Percentiles rank a stretch among this genome's conserved stretches.
Conservation (phyloP, 2,888 invertebrate genomes). For the Metacarcinus magister region DNA sequence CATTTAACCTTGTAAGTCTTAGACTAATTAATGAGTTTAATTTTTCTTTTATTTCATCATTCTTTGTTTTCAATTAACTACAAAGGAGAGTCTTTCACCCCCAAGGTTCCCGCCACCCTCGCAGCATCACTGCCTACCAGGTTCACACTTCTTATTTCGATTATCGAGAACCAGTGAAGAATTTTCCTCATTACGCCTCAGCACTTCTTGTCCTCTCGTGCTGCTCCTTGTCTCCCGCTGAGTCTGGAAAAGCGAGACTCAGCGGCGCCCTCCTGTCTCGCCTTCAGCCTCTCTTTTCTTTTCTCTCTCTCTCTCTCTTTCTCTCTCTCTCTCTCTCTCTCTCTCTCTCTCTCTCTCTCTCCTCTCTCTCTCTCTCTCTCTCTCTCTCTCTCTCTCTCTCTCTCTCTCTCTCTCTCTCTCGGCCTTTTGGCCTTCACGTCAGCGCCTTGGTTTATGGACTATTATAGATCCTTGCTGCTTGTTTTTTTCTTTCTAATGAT, state of each 20-base stretch:
- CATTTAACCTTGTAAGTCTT: not conserved
- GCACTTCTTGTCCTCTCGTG: not conserved
- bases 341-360: not conserved
- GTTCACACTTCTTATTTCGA: not conserved
- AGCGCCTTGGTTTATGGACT: not conserved
- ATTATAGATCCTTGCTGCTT: not conserved
- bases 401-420: not conserved
- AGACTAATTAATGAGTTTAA: not conserved
- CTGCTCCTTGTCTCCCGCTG: not conserved
- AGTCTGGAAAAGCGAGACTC: slow-evolving; percentile 19
- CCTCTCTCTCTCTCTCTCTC: not conserved
- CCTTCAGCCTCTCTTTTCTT: not conserved
- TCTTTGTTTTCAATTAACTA: not conserved
- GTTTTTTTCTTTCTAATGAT: not conserved
- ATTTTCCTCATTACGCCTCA: not conserved
- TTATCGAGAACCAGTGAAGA: not conserved
- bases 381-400: not conserved
- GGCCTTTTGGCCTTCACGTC: not conserved
- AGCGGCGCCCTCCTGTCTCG: not conserved
- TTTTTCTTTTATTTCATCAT: not conserved
- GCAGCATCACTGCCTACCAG: not conserved
- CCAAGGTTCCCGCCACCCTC: not conserved
- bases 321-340: not conserved
- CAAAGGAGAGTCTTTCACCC: not conserved
- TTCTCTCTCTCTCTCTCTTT: not conserved